Evolutionary conservation across 2,113 vertebrate species (phyloP).

Genomic region (rabbit (Oryctolagus cuniculus)): DNA sequence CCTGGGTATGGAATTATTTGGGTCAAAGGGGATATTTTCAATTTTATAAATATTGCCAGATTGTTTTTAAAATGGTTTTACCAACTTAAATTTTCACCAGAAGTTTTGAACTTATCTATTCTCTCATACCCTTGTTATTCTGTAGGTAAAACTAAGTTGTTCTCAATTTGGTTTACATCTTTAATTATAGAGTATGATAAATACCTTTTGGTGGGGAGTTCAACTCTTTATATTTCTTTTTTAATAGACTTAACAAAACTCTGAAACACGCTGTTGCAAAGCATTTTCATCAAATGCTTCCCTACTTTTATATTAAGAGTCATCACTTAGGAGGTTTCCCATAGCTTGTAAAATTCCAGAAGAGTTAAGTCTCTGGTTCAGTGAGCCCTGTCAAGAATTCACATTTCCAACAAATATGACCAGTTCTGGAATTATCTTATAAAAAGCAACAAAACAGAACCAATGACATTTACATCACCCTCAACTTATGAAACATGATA

Average conservation of each 20-base stretch:
- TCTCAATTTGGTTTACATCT: conserved; percentile 10
- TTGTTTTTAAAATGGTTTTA: neutral
- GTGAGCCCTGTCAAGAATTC: conserved; percentile 5
- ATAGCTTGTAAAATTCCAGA: conserved; percentile 11
- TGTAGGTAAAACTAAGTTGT: neutral
- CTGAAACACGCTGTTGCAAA: neutral
- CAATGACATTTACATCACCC: conserved; percentile 37
- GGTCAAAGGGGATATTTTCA: conserved; percentile 22
- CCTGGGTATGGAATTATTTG: neutral
- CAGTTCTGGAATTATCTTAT: neutral
- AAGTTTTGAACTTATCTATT: neutral
- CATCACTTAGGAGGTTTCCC: neutral
- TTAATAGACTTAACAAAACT: neutral
- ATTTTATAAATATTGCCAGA: neutral
- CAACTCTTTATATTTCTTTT: neutral
- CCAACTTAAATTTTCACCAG: neutral
- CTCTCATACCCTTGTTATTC: neutral
- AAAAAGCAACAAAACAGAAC: conserved; percentile 39
- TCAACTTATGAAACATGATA: conserved; percentile 30
- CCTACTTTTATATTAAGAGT: neutral
- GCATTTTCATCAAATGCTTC: conserved; percentile 15
- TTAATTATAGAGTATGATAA: neutral
- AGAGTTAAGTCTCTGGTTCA: conserved; percentile 46
- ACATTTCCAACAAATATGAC: conserved; percentile 19
- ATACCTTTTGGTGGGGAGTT: neutral